Percentiles rank a stretch among this genome's conserved stretches.
phyloP scores from a whole-genome alignment of 2,797 vertebrate species.

The Halcyon leucocephala region DNA sequence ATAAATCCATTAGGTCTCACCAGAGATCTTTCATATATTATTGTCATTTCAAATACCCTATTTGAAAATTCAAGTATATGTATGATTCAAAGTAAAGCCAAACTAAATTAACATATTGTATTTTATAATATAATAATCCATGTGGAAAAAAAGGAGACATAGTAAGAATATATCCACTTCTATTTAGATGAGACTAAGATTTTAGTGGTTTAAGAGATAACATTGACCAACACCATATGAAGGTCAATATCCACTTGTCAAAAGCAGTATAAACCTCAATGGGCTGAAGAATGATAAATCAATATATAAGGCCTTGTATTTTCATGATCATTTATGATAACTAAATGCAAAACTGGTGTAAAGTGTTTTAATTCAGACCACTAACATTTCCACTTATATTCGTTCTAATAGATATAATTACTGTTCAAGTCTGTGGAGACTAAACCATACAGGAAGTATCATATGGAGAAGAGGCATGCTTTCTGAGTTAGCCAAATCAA shows the following conservation, averaged over 20 bases:
- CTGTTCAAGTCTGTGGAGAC: background rate
- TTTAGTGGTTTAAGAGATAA: background rate
- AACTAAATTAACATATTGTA: background rate
- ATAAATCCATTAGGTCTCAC: slow-evolving; percentile 34
- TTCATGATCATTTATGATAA: background rate
- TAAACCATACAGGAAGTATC: background rate
- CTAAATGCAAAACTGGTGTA: background rate
- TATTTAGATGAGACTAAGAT: background rate
- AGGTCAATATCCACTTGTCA: background rate
- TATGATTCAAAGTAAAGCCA: slow-evolving; percentile 16
- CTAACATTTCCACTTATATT: background rate
- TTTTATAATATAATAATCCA: background rate
- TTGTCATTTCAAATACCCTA: slow-evolving; percentile 47
- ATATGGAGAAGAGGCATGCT: background rate
- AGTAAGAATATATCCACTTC: background rate
- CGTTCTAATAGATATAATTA: background rate
- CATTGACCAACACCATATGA: background rate
- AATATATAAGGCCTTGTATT: background rate
- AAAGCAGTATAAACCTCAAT: background rate
- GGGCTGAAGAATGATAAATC: background rate
- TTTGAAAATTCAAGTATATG: slow-evolving; percentile 43
- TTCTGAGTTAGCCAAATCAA: background rate
- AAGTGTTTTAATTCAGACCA: background rate
- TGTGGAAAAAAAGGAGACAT: background rate
- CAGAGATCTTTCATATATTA: slow-evolving; percentile 29